phyloP scores from a whole-genome alignment of 2,888 invertebrate genomes.

The Cremastobaeus sp. region DNA sequence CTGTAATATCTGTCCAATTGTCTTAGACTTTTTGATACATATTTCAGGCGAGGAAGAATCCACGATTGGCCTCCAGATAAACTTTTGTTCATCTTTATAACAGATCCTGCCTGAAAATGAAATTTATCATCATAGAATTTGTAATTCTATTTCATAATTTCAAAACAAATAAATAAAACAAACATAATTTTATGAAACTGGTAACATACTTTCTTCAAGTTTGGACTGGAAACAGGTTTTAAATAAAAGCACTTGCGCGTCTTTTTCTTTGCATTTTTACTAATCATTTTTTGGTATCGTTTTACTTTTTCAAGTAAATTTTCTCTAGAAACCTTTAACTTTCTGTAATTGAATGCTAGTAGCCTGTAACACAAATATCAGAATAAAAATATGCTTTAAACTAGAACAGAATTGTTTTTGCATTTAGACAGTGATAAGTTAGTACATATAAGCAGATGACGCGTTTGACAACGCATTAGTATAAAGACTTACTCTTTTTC shows the following conservation, averaged over 20 bases:
- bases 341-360: slow-evolving; percentile 30
- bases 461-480: too few species aligned
- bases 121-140: too few species aligned
- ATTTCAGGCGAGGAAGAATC: slow-evolving; percentile 68
- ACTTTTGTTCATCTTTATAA: slow-evolving; percentile 59
- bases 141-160: background rate
- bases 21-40: slow-evolving; percentile 16
- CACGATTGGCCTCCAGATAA: slow-evolving; percentile 63
- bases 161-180: background rate
- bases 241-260: slow-evolving; percentile 1
- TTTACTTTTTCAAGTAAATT: slow-evolving; percentile 26
- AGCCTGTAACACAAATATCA: slow-evolving; percentile 19
- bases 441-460: background rate
- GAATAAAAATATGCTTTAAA: background rate
- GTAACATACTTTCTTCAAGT: slow-evolving; percentile 27
- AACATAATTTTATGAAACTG: background rate
- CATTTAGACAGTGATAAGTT: too few species aligned
- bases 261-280: background rate
- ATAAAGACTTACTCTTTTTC: slow-evolving; percentile 69
- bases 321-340: slow-evolving; percentile 14
- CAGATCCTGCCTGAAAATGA: too few species aligned
- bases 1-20: slow-evolving; percentile 27
- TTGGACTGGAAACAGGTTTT: slow-evolving; percentile 5
- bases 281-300: slow-evolving; percentile 15
- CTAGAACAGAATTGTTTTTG: too few species aligned